A percentile compares a stretch with the other conserved stretches of the same genome.
phyloP scores from a whole-genome alignment of 2,113 vertebrate genomes.

The Thamnaconus septentrionalis region DNA sequence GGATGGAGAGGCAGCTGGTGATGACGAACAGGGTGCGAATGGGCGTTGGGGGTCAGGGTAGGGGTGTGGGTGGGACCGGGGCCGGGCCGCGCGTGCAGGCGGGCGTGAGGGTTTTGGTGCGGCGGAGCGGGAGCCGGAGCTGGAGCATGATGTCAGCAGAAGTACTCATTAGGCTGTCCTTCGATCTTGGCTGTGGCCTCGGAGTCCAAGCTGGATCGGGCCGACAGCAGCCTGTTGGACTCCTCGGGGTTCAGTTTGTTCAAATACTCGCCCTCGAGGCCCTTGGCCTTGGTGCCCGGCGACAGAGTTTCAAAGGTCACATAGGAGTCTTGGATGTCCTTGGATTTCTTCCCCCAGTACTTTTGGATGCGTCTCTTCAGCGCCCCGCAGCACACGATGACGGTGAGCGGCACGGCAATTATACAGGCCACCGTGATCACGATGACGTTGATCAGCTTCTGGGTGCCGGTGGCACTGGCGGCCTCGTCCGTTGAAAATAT shows the following conservation, averaged over 20 bases:
- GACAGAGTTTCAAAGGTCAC: conserved; percentile 89
- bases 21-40: conserved; percentile 5
- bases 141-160: conserved; percentile 86
- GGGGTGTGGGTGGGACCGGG: conserved; percentile 6
- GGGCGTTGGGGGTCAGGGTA: not conserved
- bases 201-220: conserved; percentile 88
- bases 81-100: conserved; percentile 25
- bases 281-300: conserved; percentile 81
- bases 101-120: conserved; percentile 44
- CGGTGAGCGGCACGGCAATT: conserved; percentile 90
- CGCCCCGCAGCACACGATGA: conserved; percentile 90
- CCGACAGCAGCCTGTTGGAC: conserved; percentile 88
- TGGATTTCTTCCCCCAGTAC: conserved; percentile 77
- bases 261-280: conserved; percentile 83
- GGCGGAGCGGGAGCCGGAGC: conserved; percentile 65
- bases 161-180: conserved; percentile 88
- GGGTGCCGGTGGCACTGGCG: conserved; percentile 86
- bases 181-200: conserved; percentile 82
- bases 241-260: conserved; percentile 84
- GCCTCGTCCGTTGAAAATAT: conserved; percentile 95
- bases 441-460: conserved; percentile 94
- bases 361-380: conserved; percentile 89
- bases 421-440: conserved; percentile 92
- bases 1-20: not conserved
- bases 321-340: conserved; percentile 86